These are phyloP conservation scores for Temnothorax unifasciatus DNA, from an alignment of 2,888 invertebrate genomes.

Conservation along the genomic window DNA sequence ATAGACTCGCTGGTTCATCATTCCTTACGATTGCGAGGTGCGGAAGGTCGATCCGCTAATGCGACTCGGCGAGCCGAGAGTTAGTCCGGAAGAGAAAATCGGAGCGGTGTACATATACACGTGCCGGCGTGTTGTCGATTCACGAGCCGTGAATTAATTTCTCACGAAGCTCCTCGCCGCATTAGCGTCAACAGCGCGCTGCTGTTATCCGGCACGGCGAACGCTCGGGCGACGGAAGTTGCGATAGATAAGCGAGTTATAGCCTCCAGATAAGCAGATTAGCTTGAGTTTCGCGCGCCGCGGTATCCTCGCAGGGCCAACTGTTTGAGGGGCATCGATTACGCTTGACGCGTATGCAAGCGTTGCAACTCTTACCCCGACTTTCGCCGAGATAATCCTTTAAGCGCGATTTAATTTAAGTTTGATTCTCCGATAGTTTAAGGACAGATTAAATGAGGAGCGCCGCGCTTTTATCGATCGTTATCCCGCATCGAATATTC, in stretches of 20 bases:
- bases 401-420: conserved; percentile 11
- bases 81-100: conserved; percentile 21
- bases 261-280: conserved; percentile 46
- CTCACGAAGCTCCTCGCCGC: conserved; percentile 17
- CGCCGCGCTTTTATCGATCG: not conserved
- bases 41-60: not conserved
- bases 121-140: conserved; percentile 3
- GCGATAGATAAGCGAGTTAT: conserved; percentile 43
- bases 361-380: not conserved
- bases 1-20: not conserved
- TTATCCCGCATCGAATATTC: not conserved
- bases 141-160: conserved; percentile 22
- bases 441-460: not conserved
- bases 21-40: not conserved
- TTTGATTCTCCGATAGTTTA: not conserved
- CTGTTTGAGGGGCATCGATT: conserved; percentile 32
- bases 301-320: conserved; percentile 12
- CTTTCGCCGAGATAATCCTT: not conserved
- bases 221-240: not conserved
- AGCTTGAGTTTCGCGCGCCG: conserved; percentile 7
- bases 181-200: not conserved
- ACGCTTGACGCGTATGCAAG: not conserved
- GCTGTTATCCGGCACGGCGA: not conserved
- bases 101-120: not conserved
- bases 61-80: not conserved